phyloP scores from a whole-genome alignment of 2,888 invertebrate species.

The Drosophila nr. fundita region DNA sequence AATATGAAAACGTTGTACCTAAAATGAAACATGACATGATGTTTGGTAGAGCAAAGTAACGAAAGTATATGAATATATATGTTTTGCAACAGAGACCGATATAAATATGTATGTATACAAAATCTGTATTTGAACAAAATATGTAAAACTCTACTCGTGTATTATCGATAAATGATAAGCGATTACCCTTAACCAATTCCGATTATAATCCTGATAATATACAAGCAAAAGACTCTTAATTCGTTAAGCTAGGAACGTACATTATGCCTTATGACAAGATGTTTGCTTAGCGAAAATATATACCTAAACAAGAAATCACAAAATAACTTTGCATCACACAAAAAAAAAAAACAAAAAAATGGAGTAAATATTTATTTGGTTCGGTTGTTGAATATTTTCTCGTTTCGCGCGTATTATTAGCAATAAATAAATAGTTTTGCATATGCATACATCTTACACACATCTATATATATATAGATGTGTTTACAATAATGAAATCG shows the following conservation, averaged over 20 bases:
- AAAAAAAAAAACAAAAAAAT: background rate
- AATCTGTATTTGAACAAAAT: constrained; percentile 9
- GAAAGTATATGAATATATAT: background rate
- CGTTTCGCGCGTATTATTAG: constrained; percentile 70
- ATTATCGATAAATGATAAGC: constrained; percentile 13
- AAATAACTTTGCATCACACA: constrained; percentile 20
- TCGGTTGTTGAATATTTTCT: constrained; percentile 47
- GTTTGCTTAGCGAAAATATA: constrained; percentile 52
- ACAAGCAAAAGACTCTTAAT: constrained; percentile 48
- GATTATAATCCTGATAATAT: constrained; percentile 13
- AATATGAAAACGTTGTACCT: constrained; percentile 65
- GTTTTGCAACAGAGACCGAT: constrained; percentile 20
- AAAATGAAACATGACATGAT: constrained; percentile 58
- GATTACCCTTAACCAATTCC: constrained; percentile 10
- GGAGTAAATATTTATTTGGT: constrained; percentile 44
- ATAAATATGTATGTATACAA: constrained; percentile 9
- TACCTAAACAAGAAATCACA: constrained; percentile 26
- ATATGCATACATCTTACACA: constrained; percentile 38
- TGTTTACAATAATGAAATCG: constrained; percentile 50
- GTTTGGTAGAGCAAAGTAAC: constrained; percentile 26
- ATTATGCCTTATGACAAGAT: constrained; percentile 51
- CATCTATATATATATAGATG: constrained; percentile 5
- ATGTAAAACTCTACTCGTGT: constrained; percentile 13
- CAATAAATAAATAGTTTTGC: constrained; percentile 61
- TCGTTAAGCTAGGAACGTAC: constrained; percentile 48